A percentile compares a stretch with the other conserved stretches of the same genome.
Conservation (phyloP, 2,797 vertebrate species). For the Malacoctenus gilli region DNA sequence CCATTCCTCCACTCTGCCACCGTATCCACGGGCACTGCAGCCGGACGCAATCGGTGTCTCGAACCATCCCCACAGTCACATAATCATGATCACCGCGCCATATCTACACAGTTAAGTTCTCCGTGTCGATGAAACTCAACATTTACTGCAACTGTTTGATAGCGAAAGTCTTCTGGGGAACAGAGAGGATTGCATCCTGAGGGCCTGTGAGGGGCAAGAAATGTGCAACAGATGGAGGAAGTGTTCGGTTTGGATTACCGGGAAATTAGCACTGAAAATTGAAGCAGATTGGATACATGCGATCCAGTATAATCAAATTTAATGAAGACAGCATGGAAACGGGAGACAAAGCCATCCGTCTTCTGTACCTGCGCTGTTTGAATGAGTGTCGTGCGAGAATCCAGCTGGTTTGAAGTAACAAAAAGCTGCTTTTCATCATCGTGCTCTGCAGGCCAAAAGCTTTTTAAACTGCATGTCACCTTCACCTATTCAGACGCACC, state of each 20-base stretch:
- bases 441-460: too few species aligned
- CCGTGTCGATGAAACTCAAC: conserved; percentile 32
- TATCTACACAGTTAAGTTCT: conserved; percentile 15
- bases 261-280: conserved; percentile 11
- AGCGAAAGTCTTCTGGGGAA: conserved; percentile 23
- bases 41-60: conserved; percentile 22
- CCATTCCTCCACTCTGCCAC: conserved; percentile 41
- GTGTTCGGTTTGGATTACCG: conserved; percentile 40
- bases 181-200: conserved; percentile 31
- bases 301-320: conserved; percentile 6
- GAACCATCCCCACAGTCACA: not conserved
- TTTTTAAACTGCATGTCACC: too few species aligned
- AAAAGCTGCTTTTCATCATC: too few species aligned
- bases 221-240: conserved; percentile 47
- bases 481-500: too few species aligned
- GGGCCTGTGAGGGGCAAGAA: conserved; percentile 22
- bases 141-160: conserved; percentile 33
- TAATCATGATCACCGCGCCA: not conserved
- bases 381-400: too few species aligned
- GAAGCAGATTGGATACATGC: not conserved
- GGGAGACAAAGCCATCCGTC: not conserved
- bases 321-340: conserved; percentile 1
- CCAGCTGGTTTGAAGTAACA: too few species aligned
- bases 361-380: too few species aligned
- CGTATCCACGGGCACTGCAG: conserved; percentile 46